A percentile compares a stretch with the other conserved stretches of the same genome.
phyloP scores from a whole-genome alignment of 2,888 invertebrate species.

The Oxyteleia sp. region DNA sequence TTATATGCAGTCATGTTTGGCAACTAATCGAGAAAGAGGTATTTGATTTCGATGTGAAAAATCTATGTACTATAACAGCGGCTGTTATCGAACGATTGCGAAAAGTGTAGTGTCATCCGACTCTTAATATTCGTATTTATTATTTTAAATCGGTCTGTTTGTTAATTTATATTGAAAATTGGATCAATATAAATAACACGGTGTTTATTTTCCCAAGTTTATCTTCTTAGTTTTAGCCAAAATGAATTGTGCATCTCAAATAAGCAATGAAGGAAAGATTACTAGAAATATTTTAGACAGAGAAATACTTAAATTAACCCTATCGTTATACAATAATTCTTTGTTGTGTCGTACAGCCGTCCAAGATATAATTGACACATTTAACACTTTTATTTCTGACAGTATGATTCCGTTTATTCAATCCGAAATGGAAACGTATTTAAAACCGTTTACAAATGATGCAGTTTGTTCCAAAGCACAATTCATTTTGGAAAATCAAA shows the following conservation, averaged over 20 bases:
- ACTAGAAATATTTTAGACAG: neutral
- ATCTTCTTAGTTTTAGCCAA: no score
- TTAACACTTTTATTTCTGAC: conserved; percentile 43
- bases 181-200: no score
- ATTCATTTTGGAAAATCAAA: conserved; percentile 26
- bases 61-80: conserved; percentile 10
- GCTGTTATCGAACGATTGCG: neutral
- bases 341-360: neutral
- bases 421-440: conserved; percentile 13
- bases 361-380: conserved; percentile 22
- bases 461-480: conserved; percentile 35
- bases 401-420: conserved; percentile 27
- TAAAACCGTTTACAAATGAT: neutral
- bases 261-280: neutral
- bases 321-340: neutral
- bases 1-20: conserved; percentile 47
- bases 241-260: no score
- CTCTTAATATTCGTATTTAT: no score
- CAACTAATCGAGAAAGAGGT: conserved; percentile 43
- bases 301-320: neutral
- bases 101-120: no score
- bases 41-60: conserved; percentile 20
- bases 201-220: no score
- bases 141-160: no score
- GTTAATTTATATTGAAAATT: no score